phyloP scores from a whole-genome alignment of 2,888 invertebrate genomes.

The Orchesella flavescens region DNA sequence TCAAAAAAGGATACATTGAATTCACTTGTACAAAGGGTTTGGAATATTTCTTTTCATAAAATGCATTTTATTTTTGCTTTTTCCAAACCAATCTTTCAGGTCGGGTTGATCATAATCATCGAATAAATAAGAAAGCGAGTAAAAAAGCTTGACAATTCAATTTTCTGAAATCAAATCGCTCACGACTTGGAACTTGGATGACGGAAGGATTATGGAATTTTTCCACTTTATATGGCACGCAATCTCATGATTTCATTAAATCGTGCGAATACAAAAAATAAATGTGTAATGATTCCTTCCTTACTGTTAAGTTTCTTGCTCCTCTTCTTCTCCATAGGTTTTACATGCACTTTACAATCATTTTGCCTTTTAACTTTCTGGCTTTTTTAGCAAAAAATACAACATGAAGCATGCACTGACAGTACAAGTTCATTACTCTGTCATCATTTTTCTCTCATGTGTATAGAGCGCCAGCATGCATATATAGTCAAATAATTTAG shows the following conservation, averaged over 20 bases:
- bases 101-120: not conserved
- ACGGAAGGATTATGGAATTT: slow-evolving; percentile 2
- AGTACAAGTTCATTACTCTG: slow-evolving; percentile 49
- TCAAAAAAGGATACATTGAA: too few species aligned
- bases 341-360: not conserved
- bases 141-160: slow-evolving; percentile 1
- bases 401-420: not conserved
- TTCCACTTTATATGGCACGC: slow-evolving; percentile 20
- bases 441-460: slow-evolving; percentile 2
- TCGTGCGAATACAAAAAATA: slow-evolving; percentile 14
- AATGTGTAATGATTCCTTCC: slow-evolving; percentile 28
- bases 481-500: too few species aligned
- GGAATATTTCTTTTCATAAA: too few species aligned
- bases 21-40: too few species aligned
- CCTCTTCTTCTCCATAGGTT: too few species aligned
- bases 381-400: not conserved
- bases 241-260: slow-evolving; percentile 50
- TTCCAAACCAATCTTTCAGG: too few species aligned
- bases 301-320: not conserved
- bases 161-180: not conserved
- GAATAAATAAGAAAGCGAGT: not conserved
- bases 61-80: too few species aligned
- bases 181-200: not conserved
- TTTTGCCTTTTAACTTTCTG: slow-evolving; percentile 24
- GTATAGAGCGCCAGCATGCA: too few species aligned